Evolutionary conservation across 2,888 invertebrate genomes (phyloP).

Genomic region (Unio pictorum): DNA sequence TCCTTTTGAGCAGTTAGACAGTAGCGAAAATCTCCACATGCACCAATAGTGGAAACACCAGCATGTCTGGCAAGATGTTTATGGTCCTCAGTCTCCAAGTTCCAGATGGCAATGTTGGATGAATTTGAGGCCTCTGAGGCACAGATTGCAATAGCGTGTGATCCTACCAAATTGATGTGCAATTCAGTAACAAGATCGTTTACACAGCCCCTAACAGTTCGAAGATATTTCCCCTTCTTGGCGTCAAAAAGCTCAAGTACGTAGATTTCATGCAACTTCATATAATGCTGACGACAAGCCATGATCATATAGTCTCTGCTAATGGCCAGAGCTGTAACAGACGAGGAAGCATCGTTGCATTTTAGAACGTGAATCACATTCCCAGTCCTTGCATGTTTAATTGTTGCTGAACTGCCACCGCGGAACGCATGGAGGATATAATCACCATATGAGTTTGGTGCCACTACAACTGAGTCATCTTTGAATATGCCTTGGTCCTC

Average conservation of each 20-base stretch:
- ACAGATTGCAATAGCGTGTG: slow-evolving; percentile 64
- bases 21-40: slow-evolving; percentile 62
- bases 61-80: slow-evolving; percentile 68
- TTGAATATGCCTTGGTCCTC: slow-evolving; percentile 56
- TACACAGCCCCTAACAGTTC: slow-evolving; percentile 65
- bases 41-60: slow-evolving; percentile 55
- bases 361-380: slow-evolving; percentile 56
- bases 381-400: slow-evolving; percentile 59
- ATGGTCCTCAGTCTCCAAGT: slow-evolving; percentile 70
- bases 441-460: slow-evolving; percentile 52
- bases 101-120: slow-evolving; percentile 68
- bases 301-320: slow-evolving; percentile 65
- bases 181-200: slow-evolving; percentile 58
- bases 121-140: slow-evolving; percentile 52
- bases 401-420: slow-evolving; percentile 55
- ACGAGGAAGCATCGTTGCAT: slow-evolving; percentile 57
- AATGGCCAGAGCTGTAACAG: slow-evolving; percentile 61
- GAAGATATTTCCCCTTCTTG: slow-evolving; percentile 57
- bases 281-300: slow-evolving; percentile 62
- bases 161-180: slow-evolving; percentile 60
- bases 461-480: slow-evolving; percentile 58
- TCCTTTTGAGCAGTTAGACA: slow-evolving; percentile 60
- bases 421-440: slow-evolving; percentile 63
- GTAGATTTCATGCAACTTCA: slow-evolving; percentile 62
- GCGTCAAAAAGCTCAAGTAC: slow-evolving; percentile 65